Base-by-base conservation (phyloP, 2,888 invertebrate species). In the Abrostola triplasia region DNA sequence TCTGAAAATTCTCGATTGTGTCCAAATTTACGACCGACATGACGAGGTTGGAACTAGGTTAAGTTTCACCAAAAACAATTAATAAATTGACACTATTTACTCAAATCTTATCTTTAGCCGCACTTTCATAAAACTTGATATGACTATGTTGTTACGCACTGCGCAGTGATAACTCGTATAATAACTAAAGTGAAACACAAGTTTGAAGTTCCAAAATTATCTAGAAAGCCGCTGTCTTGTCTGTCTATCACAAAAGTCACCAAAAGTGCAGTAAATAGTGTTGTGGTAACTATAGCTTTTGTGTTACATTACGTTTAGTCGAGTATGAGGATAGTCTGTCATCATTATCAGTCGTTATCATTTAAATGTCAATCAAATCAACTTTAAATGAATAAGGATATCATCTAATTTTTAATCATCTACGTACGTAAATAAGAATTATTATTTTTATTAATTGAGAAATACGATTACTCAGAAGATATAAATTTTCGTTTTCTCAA, bases 21-120 rank as follows among this genome's bases (percentile, higher is more conserved):
- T 92, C 89, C 70, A 96, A 88, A 82, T 89, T 90, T 61, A 86
- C 85, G 72, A 96, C 90, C 73, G 96, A 85, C 96, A 96, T 96
- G 85, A 80, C 81, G 77, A 72, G 70, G 72, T 80, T 84, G 70
- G 71, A 71, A 65, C 70, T 62, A 84, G 85, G 86, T 88, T 87
- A 83, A 70, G 76, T 73, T 60, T 60, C 36, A 60, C 64, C 36
- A 44, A 52, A n/a, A 56, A 35, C n/a, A 63, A 38, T 37, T 36
- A 75, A 36, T 49, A 61, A 13, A 41, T 40, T 42, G 9, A 57
- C 51, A 51, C 53, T 49, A n/a, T 50, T 53, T 11, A 11, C 12
- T 44, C 0, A 48, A 10, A 74, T 59, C 50, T 51, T 24, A 36
- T 50, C 24, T 42, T 12, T 35, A n/a, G 48, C 44, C n/a, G 44